phyloP scores from a whole-genome alignment of 1,140 invertebrate genomes.

The Laupala kohalensis region DNA sequence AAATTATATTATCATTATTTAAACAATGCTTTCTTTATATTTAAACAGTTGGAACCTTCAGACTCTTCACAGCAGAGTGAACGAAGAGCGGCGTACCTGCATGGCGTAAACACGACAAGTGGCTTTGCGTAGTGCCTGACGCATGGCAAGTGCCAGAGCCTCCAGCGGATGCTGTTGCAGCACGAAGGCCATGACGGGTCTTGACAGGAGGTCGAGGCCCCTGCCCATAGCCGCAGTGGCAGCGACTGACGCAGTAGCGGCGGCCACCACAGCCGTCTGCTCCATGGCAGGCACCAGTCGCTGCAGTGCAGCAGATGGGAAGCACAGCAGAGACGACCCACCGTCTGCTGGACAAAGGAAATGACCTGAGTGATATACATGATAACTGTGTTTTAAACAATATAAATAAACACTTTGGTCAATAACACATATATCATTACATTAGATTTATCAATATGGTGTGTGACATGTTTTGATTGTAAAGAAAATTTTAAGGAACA shows the following conservation, averaged over 20 bases:
- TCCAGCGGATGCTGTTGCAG: slow-evolving; percentile 75
- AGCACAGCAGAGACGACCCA: slow-evolving; percentile 64
- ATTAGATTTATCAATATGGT: too few species aligned
- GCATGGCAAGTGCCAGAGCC: slow-evolving; percentile 66
- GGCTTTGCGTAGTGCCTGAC: slow-evolving; percentile 65
- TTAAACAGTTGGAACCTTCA: too few species aligned
- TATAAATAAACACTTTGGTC: too few species aligned
- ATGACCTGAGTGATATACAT: too few species aligned
- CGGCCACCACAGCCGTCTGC: slow-evolving; percentile 35
- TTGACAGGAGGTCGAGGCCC: slow-evolving; percentile 34
- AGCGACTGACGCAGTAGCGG: slow-evolving; percentile 50
- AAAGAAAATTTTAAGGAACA: too few species aligned
- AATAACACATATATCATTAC: too few species aligned
- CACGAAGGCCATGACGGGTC: slow-evolving; percentile 72
- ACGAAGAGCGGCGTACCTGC: slow-evolving; percentile 38
- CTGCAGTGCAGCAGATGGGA: slow-evolving; percentile 66
- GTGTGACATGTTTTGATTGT: too few species aligned
- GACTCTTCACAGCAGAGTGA: too few species aligned
- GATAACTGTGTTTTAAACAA: too few species aligned
- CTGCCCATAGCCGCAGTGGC: slow-evolving; percentile 23
- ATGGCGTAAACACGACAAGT: slow-evolving; percentile 77
- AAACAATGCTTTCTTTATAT: too few species aligned
- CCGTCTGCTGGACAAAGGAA: slow-evolving; percentile 30
- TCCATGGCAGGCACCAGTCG: slow-evolving; percentile 50
- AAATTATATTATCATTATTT: too few species aligned